Evolutionary conservation across 2,888 invertebrate genomes (phyloP), one percentile per base, ranked within the genome.

Genomic region (Agrypnus murinus): DNA sequence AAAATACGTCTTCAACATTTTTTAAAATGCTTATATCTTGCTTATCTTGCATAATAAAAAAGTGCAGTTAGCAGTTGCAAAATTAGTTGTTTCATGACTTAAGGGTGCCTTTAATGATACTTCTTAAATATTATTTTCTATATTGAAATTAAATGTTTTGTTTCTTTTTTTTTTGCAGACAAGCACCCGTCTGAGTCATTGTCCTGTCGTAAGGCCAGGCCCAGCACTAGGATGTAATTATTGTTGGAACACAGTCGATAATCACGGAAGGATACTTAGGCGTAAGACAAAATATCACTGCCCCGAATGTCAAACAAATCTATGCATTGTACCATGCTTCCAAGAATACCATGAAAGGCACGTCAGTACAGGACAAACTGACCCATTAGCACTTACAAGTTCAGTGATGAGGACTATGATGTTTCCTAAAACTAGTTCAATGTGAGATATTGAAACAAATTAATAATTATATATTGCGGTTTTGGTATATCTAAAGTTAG

Each of bases 251-350:
- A 95, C 95, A 0, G 93, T 95, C 50, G 95, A 95, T 83, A 91
- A 90, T 50, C 92, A 93, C 85, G 94, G 94, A 38, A 87, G 95
- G 75, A 95, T 95, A 79, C 87, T 95, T 59, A 89, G 95, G 50
- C 89, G 95, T 70, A 95, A 95, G 86, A 95, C 95, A 0, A 95
- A 95, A 84, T 95, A 95, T 85, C 94, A 95, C 82, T 95, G 95
- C 86, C 95, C 95, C 0, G 95, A 95, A 84, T 95, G 95, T 84
- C 93, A 94, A 85, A 94, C 93, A 72, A 95, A 95, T 85, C 88
- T 95, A 62, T 95, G 95, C 85, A 95, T 95, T 81, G 95, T 95
- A 73, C 95, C 95, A 43, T 95, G 95, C 86, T 95, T 95, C 87
- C 95, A 95, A 85, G 92, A 93, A 80, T 94, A 92, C 82, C 94